These are phyloP conservation scores for Lochmaea crataegi DNA, from an alignment of 2,888 invertebrate genomes.

Conservation along the genomic window DNA sequence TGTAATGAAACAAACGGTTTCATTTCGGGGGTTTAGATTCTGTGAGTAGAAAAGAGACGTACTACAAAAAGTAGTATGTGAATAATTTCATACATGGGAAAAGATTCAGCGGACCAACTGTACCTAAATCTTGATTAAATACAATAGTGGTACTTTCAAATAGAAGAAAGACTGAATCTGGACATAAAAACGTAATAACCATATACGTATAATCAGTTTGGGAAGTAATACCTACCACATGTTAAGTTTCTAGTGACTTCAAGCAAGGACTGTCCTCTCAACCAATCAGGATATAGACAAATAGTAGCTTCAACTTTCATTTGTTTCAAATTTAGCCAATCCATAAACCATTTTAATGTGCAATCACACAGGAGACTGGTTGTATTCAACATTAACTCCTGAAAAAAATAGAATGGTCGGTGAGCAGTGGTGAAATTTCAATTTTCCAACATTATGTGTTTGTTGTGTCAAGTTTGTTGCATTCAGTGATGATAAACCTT, in stretches of 20 bases:
- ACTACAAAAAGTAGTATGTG: too few relatives aligned
- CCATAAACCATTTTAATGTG: slow-evolving; percentile 87
- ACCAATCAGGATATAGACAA: slow-evolving; percentile 85
- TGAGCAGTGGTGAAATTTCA: neutral
- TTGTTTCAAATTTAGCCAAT: slow-evolving; percentile 76
- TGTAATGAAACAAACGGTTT: too few relatives aligned
- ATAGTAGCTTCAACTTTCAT: slow-evolving; percentile 73
- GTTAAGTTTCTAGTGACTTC: slow-evolving; percentile 77
- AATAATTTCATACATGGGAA: too few relatives aligned
- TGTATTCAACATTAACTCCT: slow-evolving; percentile 74
- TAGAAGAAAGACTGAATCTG: too few relatives aligned
- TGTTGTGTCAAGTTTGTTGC: too few relatives aligned
- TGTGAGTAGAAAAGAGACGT: too few relatives aligned
- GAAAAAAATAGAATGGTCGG: slow-evolving; percentile 45
- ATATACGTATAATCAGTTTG: neutral
- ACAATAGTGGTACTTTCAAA: too few relatives aligned
- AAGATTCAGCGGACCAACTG: too few relatives aligned
- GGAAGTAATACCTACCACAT: slow-evolving; percentile 67
- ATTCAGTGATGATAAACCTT: too few relatives aligned
- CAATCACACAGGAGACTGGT: slow-evolving; percentile 90
- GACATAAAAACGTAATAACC: too few relatives aligned
- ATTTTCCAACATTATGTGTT: neutral
- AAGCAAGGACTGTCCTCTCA: slow-evolving; percentile 77
- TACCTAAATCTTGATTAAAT: too few relatives aligned
- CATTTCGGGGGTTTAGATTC: too few relatives aligned